Evolutionary conservation across 2,113 vertebrate species (phyloP), one percentile per base, ranked within the genome.

Genomic region (cat (Felis catus)): DNA sequence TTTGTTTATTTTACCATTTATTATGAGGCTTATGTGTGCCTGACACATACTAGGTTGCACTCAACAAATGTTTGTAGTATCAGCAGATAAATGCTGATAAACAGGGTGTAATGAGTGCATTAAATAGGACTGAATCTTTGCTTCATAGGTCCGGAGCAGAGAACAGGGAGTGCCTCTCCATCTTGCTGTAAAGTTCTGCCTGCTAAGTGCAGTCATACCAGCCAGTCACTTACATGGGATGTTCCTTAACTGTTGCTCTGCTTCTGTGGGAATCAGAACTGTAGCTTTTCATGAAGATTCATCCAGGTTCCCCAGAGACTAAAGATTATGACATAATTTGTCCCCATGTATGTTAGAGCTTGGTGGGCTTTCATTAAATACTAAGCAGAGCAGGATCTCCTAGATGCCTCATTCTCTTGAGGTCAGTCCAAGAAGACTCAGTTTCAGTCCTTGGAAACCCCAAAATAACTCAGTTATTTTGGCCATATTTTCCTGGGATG

Each of bases 271-370:
- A 98, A 96, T 89, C 80, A 51, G 88, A 89, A 68, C 65, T 91
- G 92, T 71, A 92, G 95, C 96, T 97, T 92, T 95, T 97, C 96
- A 79, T 96, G 96, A 94, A 96, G 97, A 96, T 45, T 95, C 86
- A 93, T 74, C 78, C 81, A 70, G 41, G 39, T 48, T 51, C 83
- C 73, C 73, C 16, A 84, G 93, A 91, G 76, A 91, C 94, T 93
- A 92, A 83, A 96, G 95, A 96, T 91, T 93, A 78, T 85, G 39
- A 74, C 92, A 70, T 88, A 55, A 79, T 86, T 97, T 94, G 92
- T 87, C 82, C 76, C 82, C n/a, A 7, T 95, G 66, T 73, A 89
- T 95, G 78, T 96, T 90, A 95, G 87, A 92, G 78, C 78, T 68
- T 80, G 73, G 36, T 88, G 82, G 86, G 91, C 80, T 84, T 94